These are phyloP conservation scores for Capreolus pygargus DNA, from an alignment of 2,113 vertebrate species.

Conservation along the genomic window DNA sequence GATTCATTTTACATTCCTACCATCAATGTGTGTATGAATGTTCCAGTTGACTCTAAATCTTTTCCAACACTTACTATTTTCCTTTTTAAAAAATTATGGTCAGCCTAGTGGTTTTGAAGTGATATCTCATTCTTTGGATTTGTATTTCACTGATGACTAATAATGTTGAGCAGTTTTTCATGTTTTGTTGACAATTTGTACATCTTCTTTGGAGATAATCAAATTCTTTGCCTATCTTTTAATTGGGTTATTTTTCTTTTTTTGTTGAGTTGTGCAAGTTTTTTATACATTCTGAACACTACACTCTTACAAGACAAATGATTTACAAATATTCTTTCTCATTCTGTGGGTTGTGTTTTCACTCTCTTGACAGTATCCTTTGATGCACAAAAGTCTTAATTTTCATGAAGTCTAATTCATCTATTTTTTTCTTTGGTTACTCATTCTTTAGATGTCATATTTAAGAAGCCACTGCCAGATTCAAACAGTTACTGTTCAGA, in stretches of 20 bases:
- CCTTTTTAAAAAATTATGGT: background rate
- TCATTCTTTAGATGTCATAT: background rate
- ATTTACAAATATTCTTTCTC: background rate
- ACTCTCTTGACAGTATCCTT: background rate
- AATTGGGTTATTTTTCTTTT: background rate
- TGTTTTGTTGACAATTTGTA: background rate
- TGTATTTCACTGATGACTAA: background rate
- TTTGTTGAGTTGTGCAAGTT: background rate
- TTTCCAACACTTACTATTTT: background rate
- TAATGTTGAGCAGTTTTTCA: background rate
- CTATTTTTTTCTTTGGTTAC: background rate
- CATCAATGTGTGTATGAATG: background rate
- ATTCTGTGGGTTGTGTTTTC: background rate
- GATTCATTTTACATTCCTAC: background rate
- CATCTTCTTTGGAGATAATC: background rate
- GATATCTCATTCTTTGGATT: background rate
- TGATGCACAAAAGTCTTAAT: background rate
- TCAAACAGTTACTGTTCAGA: background rate
- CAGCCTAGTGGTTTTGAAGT: background rate
- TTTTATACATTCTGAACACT: background rate
- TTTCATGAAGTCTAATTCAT: background rate
- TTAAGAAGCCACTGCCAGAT: background rate
- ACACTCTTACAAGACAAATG: background rate
- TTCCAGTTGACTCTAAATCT: background rate
- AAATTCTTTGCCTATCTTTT: background rate